Evolutionary conservation across 2,113 vertebrate species (phyloP), one percentile per base, ranked within the genome.

Genomic region (Dinomys branickii): DNA sequence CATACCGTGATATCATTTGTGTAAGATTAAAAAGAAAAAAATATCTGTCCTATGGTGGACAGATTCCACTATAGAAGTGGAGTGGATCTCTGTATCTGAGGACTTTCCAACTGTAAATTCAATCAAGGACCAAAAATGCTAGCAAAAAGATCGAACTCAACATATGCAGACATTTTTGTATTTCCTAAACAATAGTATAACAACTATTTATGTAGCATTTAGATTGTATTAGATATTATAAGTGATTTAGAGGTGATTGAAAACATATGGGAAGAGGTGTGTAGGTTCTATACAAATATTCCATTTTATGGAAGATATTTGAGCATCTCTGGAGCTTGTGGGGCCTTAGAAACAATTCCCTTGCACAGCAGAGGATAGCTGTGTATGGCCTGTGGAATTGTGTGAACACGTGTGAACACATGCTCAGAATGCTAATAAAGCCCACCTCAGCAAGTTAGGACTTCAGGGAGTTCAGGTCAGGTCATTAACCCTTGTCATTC

Each of bases 1-100:
- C 73, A 4, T 83, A 52, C 30, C 20, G 17, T 81, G 50, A 28
- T 44, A 28, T 38, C 5, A 73, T 59, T 77, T 47, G 20, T n/a
- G 17, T 58, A 75, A 93, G 77, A 88, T 52, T 20, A 17, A 93
- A 91, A 91, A 93, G 61, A 6, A 80, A 78, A 84, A 80, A 61
- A 24, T n/a, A 13, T 80, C 28, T 52, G 26, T 52, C 35, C 59
- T 22, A 12, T 3, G 44, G n/a, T 35, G 58, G 58, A 59, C 58
- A 59, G 58, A 59, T 7, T 24, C 6, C 58, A 59, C 20, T 20
- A 20, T 59, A 59, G 58, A 22, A 59, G 58, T 59, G 58, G 58
- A 26, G 59, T 54, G 17, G 30, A 2, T 35, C 30, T 80, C 50
- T 54, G 17, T 54, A 35, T 80, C 16, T 54, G 50, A 52, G 16